phyloP scores from a whole-genome alignment of 2,113 vertebrate genomes.

The Thomomys bottae region DNA sequence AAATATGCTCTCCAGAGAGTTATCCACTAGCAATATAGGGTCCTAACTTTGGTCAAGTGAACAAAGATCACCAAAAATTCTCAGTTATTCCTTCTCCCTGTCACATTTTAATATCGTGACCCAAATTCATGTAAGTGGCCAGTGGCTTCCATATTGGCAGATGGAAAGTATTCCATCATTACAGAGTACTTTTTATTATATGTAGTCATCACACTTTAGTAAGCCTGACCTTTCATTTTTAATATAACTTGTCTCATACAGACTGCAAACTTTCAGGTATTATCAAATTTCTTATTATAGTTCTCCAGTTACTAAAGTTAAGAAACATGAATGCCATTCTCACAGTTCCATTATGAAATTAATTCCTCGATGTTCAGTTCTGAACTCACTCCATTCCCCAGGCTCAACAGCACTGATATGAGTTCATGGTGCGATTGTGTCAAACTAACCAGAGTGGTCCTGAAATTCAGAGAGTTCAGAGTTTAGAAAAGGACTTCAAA shows the following conservation, averaged over 20 bases:
- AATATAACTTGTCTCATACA: not conserved
- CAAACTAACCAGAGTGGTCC: not conserved
- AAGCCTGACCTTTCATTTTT: not conserved
- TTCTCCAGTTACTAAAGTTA: not conserved
- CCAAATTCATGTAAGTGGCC: not conserved
- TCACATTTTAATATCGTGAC: conserved; percentile 5
- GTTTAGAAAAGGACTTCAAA: not conserved
- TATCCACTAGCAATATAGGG: not conserved
- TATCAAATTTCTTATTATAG: not conserved
- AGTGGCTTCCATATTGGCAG: not conserved
- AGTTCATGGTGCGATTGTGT: not conserved
- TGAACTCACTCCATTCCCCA: not conserved
- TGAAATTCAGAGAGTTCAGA: conserved; percentile 34
- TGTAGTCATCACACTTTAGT: not conserved
- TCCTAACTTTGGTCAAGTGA: conserved; percentile 34
- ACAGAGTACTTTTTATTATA: not conserved
- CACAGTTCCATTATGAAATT: not conserved
- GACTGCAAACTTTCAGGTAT: not conserved
- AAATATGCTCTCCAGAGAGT: not conserved
- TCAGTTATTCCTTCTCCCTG: not conserved
- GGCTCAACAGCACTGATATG: not conserved
- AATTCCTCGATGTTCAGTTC: not conserved
- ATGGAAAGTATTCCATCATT: not conserved
- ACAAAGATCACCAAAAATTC: conserved; percentile 7
- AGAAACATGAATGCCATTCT: conserved; percentile 29